Base-by-base conservation (phyloP, 1,140 invertebrate species). In the Zaprionus ornatus region DNA sequence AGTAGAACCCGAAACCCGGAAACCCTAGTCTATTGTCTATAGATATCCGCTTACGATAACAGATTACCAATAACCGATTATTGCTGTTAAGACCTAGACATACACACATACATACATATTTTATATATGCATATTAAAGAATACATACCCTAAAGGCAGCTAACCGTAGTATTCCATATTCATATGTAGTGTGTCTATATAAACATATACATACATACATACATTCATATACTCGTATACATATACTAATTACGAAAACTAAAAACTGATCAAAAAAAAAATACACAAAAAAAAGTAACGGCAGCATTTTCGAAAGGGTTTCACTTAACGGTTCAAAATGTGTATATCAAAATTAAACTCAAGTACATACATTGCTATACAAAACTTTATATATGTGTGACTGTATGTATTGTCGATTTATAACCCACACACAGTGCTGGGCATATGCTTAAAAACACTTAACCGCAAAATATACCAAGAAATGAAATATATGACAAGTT, bases 271-370 rank as follows among this genome's bases (percentile, higher is more conserved):
- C 2, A 63, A 50, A 50, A 25, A 27, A 17, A 37, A 56, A 64
- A 29, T 3, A 29, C 29, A 29, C 1, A 29, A 32, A n/a, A 74
- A 68, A 74, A 68, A 19, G 71, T 68, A 86, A 86, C 83, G 72
- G 80, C 83, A 88, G 83, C 83, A 86, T 86, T 86, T 79, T 87
- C 69, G 69, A 74, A 80, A 78, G 80, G 83, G 83, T 87, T 87
- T 87, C 83, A 87, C 82, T 82, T 77, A 67, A 82, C 68, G 78
- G 83, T 86, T 82, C 81, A 85, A 84, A 85, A 81, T 56, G 60
- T 68, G 56, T 65, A 80, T 80, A 74, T 72, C 69, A 84, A 82
- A 76, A 68, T 79, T 80, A 54, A 67, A 72, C 50, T 71, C 64
- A 67, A 27, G 32, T 10, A 57, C 42, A 62, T 65, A 64, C 50